phyloP scores from a whole-genome alignment of 2,888 invertebrate genomes.

The Lasioglossum morio region DNA sequence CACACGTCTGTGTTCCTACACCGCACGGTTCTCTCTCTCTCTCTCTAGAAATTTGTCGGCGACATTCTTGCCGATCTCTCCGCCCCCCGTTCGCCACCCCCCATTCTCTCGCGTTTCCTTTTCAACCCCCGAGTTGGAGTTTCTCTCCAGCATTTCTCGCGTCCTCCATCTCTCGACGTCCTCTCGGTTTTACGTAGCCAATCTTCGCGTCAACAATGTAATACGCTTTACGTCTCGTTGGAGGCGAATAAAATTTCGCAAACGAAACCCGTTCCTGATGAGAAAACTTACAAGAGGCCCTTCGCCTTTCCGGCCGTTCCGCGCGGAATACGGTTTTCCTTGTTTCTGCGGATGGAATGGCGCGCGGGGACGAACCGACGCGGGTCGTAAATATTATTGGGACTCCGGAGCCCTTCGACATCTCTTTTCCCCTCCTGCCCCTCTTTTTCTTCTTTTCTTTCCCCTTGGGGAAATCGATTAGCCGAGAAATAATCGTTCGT shows the following conservation, averaged over 20 bases:
- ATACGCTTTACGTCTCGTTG: conserved; percentile 64
- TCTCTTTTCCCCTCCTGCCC: neutral
- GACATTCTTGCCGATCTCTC: conserved; percentile 61
- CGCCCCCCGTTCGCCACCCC: neutral
- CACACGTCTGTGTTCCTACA: conserved; percentile 28
- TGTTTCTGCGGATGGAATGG: neutral
- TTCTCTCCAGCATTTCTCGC: neutral
- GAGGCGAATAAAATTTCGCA: conserved; percentile 69
- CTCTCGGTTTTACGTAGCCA: conserved; percentile 69
- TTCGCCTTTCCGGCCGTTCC: neutral
- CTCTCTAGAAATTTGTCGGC: conserved; percentile 61
- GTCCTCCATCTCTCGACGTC: conserved; percentile 19
- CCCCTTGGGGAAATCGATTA: neutral
- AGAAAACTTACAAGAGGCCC: conserved; percentile 55
- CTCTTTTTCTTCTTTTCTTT: neutral
- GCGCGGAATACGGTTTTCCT: neutral
- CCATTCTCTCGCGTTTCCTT: neutral
- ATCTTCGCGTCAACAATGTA: conserved; percentile 72
- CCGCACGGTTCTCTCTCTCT: conserved; percentile 20
- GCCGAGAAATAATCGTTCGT: neutral
- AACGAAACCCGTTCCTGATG: conserved; percentile 60
- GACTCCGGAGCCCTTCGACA: neutral
- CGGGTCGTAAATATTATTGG: neutral
- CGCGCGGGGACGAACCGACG: neutral
- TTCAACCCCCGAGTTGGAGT: neutral